These are phyloP conservation scores for Sicus ferrugineus DNA, from an alignment of 2,888 invertebrate genomes.

Conservation along the genomic window DNA sequence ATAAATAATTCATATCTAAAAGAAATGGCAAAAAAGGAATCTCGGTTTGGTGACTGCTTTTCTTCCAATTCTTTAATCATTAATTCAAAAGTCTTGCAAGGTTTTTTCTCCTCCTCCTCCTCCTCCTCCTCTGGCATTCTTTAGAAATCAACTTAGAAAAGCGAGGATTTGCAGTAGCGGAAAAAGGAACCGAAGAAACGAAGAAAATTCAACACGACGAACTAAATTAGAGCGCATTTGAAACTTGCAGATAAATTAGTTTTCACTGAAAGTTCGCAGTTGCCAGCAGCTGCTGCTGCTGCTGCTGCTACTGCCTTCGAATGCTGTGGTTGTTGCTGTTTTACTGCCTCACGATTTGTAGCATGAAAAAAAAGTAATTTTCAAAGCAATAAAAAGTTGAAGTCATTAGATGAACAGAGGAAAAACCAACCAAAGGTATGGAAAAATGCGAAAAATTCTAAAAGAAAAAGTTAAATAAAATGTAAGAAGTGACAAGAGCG, in stretches of 20 bases:
- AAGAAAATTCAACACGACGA: not conserved
- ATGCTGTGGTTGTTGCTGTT: no score
- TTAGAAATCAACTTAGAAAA: no score
- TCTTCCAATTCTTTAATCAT: no score
- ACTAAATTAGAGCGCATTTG: slow-evolving; percentile 35
- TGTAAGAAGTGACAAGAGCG: not conserved
- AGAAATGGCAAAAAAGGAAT: no score
- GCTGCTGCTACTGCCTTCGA: not conserved
- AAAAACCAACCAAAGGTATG: not conserved
- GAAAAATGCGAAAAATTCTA: not conserved
- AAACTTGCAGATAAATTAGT: slow-evolving; percentile 35
- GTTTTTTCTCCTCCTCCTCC: no score
- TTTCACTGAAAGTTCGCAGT: slow-evolving; percentile 30
- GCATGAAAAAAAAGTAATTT: not conserved
- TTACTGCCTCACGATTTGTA: no score
- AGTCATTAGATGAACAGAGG: slow-evolving; percentile 5
- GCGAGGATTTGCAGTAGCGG: no score
- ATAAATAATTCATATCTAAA: no score
- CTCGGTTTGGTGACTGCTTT: no score
- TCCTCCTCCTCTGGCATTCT: no score
- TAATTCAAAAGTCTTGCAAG: no score
- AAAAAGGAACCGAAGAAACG: not conserved
- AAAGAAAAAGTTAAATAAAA: not conserved
- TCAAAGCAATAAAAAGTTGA: not conserved
- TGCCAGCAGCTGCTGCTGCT: slow-evolving; percentile 25